Base-by-base conservation (phyloP, 64 coral and sea anemone species). In the Montipora sp. region DNA sequence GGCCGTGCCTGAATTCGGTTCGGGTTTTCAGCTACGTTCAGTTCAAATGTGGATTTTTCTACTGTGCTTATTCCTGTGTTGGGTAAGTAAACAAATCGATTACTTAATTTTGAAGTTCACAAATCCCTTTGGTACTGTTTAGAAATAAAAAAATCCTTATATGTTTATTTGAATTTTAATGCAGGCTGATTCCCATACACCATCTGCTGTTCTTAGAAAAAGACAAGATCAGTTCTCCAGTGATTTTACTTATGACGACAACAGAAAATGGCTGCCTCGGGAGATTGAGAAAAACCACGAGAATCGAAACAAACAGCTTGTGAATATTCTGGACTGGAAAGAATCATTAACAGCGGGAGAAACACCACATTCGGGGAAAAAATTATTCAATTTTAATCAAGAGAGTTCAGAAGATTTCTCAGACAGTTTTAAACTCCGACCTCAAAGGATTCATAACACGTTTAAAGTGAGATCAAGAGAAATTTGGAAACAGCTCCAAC, bases 71-170 rank as follows among this genome's bases (percentile, higher is more conserved):
- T 23, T 70, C 15, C 82, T 50, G 19, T 21, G 19, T 66, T 21
- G 2, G 82, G 82, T 85, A 85, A 50, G 82, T 72, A 47, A 85
- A 85, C 65, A 85, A 71, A 18, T 72, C 47, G 19, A 19, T 83
- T 85, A 85, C 63, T 73, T 85, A 36, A 36, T 36, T 36, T 36
- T 36, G 5, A 6, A 49, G 45, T 85, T 20, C 68, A 47, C 16
- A 85, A 69, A 49, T 71, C 36, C 16, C n/a, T 68, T 67, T 47
- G 15, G 59, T 85, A 72, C 68, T 84, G 22, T 49, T 70, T 48
- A 11, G 6, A 71, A 68, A 48, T 46, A 71, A 45, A 23, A 19
- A 72, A n/a, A 71, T 85, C 63, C 36, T 70, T 5, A 78, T 13
- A 49, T 78, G 45, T 71, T 50, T 48, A 72, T 85, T 22, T 49